A percentile compares a stretch with the other conserved stretches of the same genome.
Evolutionary conservation across 92 coral and sea anemone species (phyloP).

Genomic region (Palythoa heliodiscus): DNA sequence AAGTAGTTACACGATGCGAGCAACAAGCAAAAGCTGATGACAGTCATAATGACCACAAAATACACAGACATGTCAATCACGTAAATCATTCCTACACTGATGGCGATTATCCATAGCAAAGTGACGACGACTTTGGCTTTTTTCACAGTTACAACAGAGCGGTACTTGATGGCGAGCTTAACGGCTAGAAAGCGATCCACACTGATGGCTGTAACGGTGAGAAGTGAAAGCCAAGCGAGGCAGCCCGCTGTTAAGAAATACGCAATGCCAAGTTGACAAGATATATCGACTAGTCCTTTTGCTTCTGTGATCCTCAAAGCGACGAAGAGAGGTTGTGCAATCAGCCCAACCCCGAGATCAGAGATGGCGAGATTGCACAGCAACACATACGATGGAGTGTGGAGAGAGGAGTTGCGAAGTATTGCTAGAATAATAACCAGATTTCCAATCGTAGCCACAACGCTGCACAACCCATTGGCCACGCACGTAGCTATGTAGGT

Average conservation of each 20-base stretch:
- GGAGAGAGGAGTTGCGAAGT: conserved; percentile 12
- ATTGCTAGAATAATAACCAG: conserved; percentile 16
- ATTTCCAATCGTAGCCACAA: conserved; percentile 5
- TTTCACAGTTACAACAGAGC: conserved; percentile 43
- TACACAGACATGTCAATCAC: conserved; percentile 61
- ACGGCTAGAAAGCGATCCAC: conserved; percentile 61
- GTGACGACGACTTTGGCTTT: conserved; percentile 37
- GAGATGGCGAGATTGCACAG: conserved; percentile 15
- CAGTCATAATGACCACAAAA: conserved; percentile 46
- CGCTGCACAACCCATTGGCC: conserved; percentile 14
- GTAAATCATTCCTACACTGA: conserved; percentile 48
- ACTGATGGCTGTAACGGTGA: conserved; percentile 63
- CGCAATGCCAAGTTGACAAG: conserved; percentile 11
- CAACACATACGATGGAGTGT: conserved; percentile 26
- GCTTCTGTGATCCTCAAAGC: conserved; percentile 8
- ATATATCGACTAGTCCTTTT: background rate
- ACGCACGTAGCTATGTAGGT: conserved; percentile 11
- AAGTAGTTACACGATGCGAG: no score
- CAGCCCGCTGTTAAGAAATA: conserved; percentile 29
- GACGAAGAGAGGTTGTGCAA: conserved; percentile 20
- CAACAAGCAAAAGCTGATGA: conserved; percentile 42
- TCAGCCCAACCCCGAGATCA: conserved; percentile 11
- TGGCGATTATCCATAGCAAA: conserved; percentile 54
- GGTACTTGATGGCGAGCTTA: conserved; percentile 54
- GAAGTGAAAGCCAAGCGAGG: conserved; percentile 46